phyloP scores from a whole-genome alignment of 2,888 invertebrate species.

The Acanthosepion lycidas region DNA sequence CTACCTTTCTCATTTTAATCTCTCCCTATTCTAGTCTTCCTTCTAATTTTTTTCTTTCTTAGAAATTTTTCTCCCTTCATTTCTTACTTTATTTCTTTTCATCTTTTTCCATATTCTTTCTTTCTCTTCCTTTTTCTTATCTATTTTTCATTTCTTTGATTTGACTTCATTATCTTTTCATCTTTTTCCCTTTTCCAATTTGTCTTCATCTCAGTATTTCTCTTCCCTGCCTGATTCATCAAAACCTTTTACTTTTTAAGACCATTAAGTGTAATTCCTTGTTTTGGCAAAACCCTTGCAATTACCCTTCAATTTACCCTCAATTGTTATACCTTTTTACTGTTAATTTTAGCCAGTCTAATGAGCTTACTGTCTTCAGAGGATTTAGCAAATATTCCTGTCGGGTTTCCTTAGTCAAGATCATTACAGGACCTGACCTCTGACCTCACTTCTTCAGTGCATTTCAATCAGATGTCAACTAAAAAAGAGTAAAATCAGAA shows the following conservation, averaged over 20 bases:
- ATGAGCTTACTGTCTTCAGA: not conserved
- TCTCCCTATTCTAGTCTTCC: not conserved
- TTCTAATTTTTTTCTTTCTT: not conserved
- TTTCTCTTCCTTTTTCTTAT: not conserved
- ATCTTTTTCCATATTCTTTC: not conserved
- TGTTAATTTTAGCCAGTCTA: slow-evolving; percentile 10
- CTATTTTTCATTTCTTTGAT: not conserved
- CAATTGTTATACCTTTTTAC: slow-evolving; percentile 14
- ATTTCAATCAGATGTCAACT: slow-evolving; percentile 8
- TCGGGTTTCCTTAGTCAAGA: not conserved
- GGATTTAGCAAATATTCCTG: slow-evolving; percentile 33
- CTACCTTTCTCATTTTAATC: not conserved
- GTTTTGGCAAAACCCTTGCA: not conserved
- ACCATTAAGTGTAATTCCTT: not conserved
- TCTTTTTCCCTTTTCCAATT: not conserved
- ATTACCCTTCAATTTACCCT: not conserved
- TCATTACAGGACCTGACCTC: not conserved
- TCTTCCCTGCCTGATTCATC: not conserved
- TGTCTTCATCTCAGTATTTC: not conserved
- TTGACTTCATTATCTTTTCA: not conserved
- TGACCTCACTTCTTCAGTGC: not conserved
- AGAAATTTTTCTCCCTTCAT: not conserved
- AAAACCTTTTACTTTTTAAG: not conserved
- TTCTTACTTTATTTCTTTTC: not conserved
- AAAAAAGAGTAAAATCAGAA: not conserved